Percentiles rank a stretch among this genome's conserved stretches.
Conservation (phyloP, 2,888 invertebrate genomes). For the Tiphia femorata region DNA sequence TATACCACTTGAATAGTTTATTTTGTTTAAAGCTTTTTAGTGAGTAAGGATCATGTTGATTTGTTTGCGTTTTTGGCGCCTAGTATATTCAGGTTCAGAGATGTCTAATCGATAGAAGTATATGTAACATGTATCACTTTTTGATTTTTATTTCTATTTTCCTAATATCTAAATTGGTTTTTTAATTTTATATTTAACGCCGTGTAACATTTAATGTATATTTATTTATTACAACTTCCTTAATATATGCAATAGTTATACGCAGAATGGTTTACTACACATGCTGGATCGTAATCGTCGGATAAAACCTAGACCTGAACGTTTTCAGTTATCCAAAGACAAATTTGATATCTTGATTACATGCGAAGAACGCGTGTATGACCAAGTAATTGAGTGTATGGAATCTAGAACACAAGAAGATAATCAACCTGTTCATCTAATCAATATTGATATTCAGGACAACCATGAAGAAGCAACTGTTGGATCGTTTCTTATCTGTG, state of each 20-base stretch:
- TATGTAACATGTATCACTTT: too few species aligned
- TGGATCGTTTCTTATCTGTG: conserved; percentile 97
- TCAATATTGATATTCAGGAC: conserved; percentile 99
- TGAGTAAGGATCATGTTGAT: too few species aligned
- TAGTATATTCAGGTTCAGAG: too few species aligned
- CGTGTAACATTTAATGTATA: background rate
- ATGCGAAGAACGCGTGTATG: conserved; percentile 98
- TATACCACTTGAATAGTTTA: too few species aligned
- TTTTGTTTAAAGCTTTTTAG: too few species aligned
- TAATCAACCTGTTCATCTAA: conserved; percentile 93
- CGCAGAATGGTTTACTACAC: conserved; percentile 97
- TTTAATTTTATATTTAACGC: conserved; percentile 6
- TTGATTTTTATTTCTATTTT: too few species aligned
- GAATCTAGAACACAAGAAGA: conserved; percentile 83
- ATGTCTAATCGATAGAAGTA: too few species aligned
- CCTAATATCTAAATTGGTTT: background rate
- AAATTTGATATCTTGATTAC: conserved; percentile 97
- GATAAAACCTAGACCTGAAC: conserved; percentile 94
- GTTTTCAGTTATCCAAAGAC: conserved; percentile 90
- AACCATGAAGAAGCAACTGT: conserved; percentile 99
- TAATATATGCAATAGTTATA: conserved; percentile 76
- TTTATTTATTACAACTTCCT: conserved; percentile 36
- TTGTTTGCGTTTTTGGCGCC: too few species aligned
- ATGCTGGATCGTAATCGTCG: conserved; percentile 98
- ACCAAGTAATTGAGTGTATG: conserved; percentile 96